Percentiles rank a stretch among this genome's conserved stretches.
Conservation (phyloP, 2,113 vertebrate genomes). For the Phalacrocorax pelagicus region DNA sequence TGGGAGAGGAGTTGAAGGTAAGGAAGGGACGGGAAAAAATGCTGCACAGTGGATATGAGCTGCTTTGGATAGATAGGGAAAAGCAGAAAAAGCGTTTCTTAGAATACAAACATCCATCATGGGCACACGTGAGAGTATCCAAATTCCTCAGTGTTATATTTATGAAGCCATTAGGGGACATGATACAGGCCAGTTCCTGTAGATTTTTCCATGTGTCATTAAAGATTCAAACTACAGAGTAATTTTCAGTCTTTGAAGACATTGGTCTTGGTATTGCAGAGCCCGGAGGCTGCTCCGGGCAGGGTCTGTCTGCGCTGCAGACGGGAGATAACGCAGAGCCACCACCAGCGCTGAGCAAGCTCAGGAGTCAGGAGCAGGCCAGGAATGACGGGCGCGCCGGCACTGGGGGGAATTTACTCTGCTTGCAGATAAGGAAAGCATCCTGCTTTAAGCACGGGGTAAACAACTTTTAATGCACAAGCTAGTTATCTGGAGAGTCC, state of each 20-base stretch:
- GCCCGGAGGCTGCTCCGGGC: constrained; percentile 34
- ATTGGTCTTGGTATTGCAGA: not conserved
- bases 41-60: not conserved
- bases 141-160: constrained; percentile 31
- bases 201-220: constrained; percentile 19
- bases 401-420: constrained; percentile 1
- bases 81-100: not conserved
- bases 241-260: constrained; percentile 31
- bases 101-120: not conserved
- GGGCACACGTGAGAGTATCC: not conserved
- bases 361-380: not conserved
- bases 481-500: constrained; percentile 11
- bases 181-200: constrained; percentile 24
- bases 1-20: not conserved
- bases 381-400: not conserved
- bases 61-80: not conserved
- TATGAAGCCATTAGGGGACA: constrained; percentile 14
- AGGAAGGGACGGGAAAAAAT: not conserved
- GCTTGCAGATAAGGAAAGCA: constrained; percentile 57
- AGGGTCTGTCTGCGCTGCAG: constrained; percentile 5
- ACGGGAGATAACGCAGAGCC: constrained; percentile 51
- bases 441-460: constrained; percentile 30
- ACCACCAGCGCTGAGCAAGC: not conserved
- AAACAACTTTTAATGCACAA: constrained; percentile 42
- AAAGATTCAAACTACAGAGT: constrained; percentile 52